Percentiles rank a stretch among this genome's conserved stretches.
These are phyloP conservation scores for Dinomys branickii DNA, from an alignment of 2,113 vertebrate species.

Conservation along the genomic window DNA sequence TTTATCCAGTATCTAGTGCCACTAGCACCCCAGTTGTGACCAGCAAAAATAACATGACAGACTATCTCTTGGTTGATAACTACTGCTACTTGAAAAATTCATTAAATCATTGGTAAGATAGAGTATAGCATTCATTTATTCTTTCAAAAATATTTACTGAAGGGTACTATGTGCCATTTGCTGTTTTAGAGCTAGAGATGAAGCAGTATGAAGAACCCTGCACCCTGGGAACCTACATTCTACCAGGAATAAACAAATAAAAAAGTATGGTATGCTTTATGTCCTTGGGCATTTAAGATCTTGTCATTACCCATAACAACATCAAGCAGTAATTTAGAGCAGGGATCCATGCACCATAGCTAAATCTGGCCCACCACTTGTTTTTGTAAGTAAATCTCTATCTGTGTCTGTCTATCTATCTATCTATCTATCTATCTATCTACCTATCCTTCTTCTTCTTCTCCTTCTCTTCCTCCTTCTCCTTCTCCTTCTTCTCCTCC, in stretches of 20 bases:
- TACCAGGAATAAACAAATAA: not conserved
- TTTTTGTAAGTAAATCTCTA: not conserved
- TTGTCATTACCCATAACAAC: not conserved
- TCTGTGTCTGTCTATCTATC: not conserved
- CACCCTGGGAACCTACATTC: not conserved
- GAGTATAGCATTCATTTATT: not conserved
- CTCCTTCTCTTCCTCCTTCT: no score
- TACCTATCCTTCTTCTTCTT: not conserved
- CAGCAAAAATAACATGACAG: not conserved
- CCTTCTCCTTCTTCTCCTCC: no score
- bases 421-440: not conserved
- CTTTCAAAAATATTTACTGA: not conserved
- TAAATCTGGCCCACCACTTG: not conserved
- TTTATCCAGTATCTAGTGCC: not conserved
- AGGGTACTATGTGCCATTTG: not conserved
- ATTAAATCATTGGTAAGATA: not conserved
- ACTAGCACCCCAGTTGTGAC: not conserved
- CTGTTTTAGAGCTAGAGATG: not conserved
- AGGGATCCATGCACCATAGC: not conserved
- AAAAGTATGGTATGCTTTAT: not conserved
- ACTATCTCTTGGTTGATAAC: not conserved
- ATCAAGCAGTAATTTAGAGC: not conserved
- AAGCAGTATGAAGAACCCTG: not conserved
- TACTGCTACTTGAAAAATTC: not conserved
- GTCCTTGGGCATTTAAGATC: not conserved